Evolutionary conservation across 2,113 vertebrate species (phyloP), one percentile per base, ranked within the genome.

Genomic region (Bufo bufo): DNA sequence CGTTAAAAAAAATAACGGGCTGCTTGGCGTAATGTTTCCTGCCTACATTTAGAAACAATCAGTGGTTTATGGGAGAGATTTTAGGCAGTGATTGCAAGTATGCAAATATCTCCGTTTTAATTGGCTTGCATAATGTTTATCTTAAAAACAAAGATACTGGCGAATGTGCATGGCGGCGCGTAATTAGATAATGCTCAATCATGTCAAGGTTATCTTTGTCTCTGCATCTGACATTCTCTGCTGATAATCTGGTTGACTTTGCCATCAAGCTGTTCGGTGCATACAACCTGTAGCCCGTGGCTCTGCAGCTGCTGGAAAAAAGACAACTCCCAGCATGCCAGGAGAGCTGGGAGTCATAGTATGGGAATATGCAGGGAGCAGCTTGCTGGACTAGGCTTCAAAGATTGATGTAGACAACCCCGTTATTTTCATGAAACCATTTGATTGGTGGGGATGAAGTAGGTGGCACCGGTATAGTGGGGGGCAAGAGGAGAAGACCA

Each of bases 71-170:
- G 52, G 77, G n/a, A 59, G 23, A 80, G 54, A 61, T 81, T 59
- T 59, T 81, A 7, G 23, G 78, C 13, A 59, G 54, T 56, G 77
- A 58, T 81, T 59, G 58, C 78, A 20, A 43, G 78, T 81, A 81
- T 80, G 78, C 78, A 81, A 81, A 81, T 45, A 61, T 81, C 54
- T 81, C n/a, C 9, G 7, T 23, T 81, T 61, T 81, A 81, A 81
- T 81, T 81, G 78, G 78, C 78, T 61, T 59, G 56, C 16, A 45
- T 81, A 81, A 59, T 81, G 78, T 81, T 81, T 81, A 81, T 81
- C 78, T 59, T 81, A 59, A 81, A 81, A 81, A 81, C 78, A 81
- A 52, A 81, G 78, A 45, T 56, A 80, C n/a, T 20, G 54, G 54
- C 20, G 13, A n/a, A 12, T 50, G 77, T 78, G 49, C 77, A 75